Percentiles rank a stretch among this genome's conserved stretches.
These are phyloP conservation scores for Battus philenor DNA, from an alignment of 1,140 invertebrate genomes.

Conservation along the genomic window DNA sequence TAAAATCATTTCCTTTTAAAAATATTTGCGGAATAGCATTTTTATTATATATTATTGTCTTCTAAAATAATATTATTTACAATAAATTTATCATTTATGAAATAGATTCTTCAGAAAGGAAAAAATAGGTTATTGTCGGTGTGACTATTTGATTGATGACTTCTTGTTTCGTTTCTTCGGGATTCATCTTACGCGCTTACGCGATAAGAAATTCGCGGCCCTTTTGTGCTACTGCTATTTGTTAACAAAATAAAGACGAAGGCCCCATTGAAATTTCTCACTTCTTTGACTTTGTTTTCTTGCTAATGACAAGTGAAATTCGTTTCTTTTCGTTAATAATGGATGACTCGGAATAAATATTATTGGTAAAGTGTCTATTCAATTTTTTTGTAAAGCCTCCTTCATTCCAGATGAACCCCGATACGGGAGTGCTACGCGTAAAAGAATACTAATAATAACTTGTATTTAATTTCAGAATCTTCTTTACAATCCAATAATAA, in stretches of 20 bases:
- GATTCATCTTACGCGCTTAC: constrained; percentile 31
- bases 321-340: constrained; percentile 32
- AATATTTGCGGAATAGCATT: too few species aligned
- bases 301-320: constrained; percentile 39
- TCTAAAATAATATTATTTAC: too few species aligned
- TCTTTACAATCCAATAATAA: too few species aligned
- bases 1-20: too few species aligned
- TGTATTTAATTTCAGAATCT: too few species aligned
- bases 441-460: too few species aligned
- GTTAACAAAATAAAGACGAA: constrained; percentile 29
- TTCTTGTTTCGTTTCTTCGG: constrained; percentile 38
- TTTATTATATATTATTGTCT: too few species aligned
- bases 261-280: constrained; percentile 33
- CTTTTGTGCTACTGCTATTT: constrained; percentile 38
- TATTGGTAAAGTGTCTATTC: not conserved
- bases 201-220: constrained; percentile 27
- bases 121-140: constrained; percentile 15
- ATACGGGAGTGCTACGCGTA: too few species aligned
- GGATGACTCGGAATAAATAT: constrained; percentile 17
- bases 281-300: constrained; percentile 31
- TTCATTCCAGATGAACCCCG: too few species aligned
- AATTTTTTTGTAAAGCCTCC: too few species aligned
- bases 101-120: constrained; percentile 5
- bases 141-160: constrained; percentile 55
- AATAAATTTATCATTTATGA: not conserved